Conservation (phyloP, 2,113 vertebrate genomes). For the Proterorhinus semilunaris region DNA sequence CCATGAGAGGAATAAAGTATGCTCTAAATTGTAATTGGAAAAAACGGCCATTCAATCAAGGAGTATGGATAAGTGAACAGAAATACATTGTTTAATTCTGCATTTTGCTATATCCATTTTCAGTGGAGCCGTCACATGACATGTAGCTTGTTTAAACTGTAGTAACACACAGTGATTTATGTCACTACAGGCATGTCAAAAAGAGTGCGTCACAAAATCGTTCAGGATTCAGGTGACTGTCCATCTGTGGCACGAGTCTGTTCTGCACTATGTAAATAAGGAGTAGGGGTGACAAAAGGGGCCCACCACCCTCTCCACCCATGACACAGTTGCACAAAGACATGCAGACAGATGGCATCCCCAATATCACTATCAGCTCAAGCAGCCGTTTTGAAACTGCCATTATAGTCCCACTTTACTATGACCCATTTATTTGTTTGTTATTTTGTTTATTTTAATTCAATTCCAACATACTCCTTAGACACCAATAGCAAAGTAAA, state of each 20-base stretch:
- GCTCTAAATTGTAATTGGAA: no score
- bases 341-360: constrained; percentile 70
- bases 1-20: no score
- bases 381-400: not conserved
- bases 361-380: constrained; percentile 44
- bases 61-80: no score
- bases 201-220: constrained; percentile 48
- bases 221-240: constrained; percentile 63
- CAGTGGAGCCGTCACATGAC: not conserved
- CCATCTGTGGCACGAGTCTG: constrained; percentile 55
- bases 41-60: no score
- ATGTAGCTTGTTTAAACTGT: not conserved
- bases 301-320: constrained; percentile 2
- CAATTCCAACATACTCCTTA: not conserved
- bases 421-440: not conserved
- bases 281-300: constrained; percentile 62
- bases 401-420: not conserved
- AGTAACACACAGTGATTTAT: not conserved
- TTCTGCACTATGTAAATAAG: constrained; percentile 47
- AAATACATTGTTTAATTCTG: no score
- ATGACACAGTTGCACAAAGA: constrained; percentile 52
- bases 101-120: not conserved
- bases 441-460: no score
- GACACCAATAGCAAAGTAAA: not conserved
- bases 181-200: constrained; percentile 8